Conservation (phyloP, 1,140 invertebrate species). For the Delia radicum region DNA sequence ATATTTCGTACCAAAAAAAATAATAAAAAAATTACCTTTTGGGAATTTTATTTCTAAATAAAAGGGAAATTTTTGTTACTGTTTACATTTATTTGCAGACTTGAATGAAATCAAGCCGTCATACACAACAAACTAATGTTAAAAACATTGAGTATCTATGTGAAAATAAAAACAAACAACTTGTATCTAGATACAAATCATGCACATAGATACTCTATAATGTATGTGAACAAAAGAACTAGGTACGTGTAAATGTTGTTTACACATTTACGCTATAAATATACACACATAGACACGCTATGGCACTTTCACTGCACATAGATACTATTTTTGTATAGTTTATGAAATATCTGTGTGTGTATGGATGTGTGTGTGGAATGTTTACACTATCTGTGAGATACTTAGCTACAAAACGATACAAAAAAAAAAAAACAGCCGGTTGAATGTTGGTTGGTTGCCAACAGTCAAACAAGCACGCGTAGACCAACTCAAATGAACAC, state of each 20-base stretch:
- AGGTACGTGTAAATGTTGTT: neutral
- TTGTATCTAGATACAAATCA: neutral
- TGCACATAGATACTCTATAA: neutral
- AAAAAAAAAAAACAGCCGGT: constrained; percentile 33
- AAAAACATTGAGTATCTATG: neutral
- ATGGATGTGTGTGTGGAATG: neutral
- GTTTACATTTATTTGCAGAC: neutral
- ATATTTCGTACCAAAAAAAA: neutral
- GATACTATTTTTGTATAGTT: neutral
- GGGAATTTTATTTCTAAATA: neutral
- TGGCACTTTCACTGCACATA: constrained; percentile 13
- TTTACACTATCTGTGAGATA: constrained; percentile 22
- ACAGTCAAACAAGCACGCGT: constrained; percentile 42
- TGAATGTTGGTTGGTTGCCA: constrained; percentile 29
- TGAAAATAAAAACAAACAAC: neutral
- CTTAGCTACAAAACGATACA: constrained; percentile 17
- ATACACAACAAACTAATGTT: neutral
- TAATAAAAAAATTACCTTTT: neutral
- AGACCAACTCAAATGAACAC: constrained; percentile 53
- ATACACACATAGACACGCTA: neutral
- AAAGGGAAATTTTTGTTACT: neutral
- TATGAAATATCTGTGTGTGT: neutral
- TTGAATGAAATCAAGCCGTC: neutral
- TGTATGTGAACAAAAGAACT: neutral
- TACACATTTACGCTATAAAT: too few species aligned